Base-by-base conservation (phyloP, 1,140 invertebrate genomes). In the Tetragonula clypearis region DNA sequence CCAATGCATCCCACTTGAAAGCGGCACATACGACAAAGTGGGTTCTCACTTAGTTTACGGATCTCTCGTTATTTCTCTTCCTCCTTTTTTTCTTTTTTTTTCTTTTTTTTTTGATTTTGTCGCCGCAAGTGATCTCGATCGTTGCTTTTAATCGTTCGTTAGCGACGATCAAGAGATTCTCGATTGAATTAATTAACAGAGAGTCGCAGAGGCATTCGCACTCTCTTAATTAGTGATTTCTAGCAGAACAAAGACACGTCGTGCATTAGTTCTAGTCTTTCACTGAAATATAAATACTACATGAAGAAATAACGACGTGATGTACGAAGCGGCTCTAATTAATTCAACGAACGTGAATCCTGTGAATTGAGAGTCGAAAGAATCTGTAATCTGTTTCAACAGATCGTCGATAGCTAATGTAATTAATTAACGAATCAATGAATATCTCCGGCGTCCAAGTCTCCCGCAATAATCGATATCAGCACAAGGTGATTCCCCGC, bases 21-120 rank as follows among this genome's bases (percentile, higher is more conserved):
- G 35, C 8, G 65, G 62, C 53, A 84, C 68, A 56, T 41, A 35
- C 78, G 41, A 72, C 76, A n/a, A 84, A 79, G 56, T 84, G 82
- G 82, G 82, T 79, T 79, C 79, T 26, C 21, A 49, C 35, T 84
- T 23, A 21, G n/a, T 56, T 62, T 62, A 35, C 41, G n/a, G 69
- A 21, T 23, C 23, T 30, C 55, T 65, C 60, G n/a, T 23, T 53
- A 23, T 23, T 9, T 30, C 30, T 30, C 30, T 30, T 49, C 72
- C n/a, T 73, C 19, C 3, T 56, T 62, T 15, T 56, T 62, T 15
- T 35, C 49, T 30, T 60, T 68, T 56, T 49, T 30, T 60, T 68
- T 2, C 0, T 30, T 49, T 71, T 3, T 2, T 60, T n/a, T 62
- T 82, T 49, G 12, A 19, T 73, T 26, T 26, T 12, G 8, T 53